phyloP scores from a whole-genome alignment of 2,797 vertebrate genomes.

The Schizopygopsis pylzovi region DNA sequence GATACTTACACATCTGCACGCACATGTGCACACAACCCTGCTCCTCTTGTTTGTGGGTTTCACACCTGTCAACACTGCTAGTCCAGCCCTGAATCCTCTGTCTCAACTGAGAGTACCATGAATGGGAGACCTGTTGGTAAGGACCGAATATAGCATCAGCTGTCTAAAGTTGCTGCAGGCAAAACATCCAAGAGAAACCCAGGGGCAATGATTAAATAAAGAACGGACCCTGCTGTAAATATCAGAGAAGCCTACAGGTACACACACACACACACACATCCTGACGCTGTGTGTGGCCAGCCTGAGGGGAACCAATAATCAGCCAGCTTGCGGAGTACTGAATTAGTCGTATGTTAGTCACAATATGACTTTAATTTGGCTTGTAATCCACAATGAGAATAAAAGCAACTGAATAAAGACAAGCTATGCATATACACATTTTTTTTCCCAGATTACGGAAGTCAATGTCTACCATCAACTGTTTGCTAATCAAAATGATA shows the following conservation, averaged over 20 bases:
- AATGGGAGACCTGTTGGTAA: conserved; percentile 59
- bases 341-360: conserved; percentile 28
- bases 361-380: conserved; percentile 29
- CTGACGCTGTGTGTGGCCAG: conserved; percentile 19
- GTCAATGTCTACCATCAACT: background rate
- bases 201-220: conserved; percentile 62
- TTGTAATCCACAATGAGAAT: background rate
- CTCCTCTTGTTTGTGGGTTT: conserved; percentile 34
- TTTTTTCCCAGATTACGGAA: background rate
- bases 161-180: conserved; percentile 66
- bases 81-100: conserved; percentile 26
- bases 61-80: conserved; percentile 54
- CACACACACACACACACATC: conserved; percentile 28
- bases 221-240: conserved; percentile 57
- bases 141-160: conserved; percentile 67
- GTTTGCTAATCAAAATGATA: background rate
- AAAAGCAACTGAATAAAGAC: background rate
- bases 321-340: conserved; percentile 8
- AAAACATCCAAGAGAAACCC: conserved; percentile 63
- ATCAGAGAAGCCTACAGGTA: conserved; percentile 50
- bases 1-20: background rate
- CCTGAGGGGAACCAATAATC: conserved; percentile 39
- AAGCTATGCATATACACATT: background rate
- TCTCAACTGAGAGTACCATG: conserved; percentile 52
- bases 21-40: conserved; percentile 30